Percentiles rank a stretch among this genome's conserved stretches.
Evolutionary conservation across 64 coral and sea anemone genomes (phyloP).

Genomic region (Exaiptasia diaphana): DNA sequence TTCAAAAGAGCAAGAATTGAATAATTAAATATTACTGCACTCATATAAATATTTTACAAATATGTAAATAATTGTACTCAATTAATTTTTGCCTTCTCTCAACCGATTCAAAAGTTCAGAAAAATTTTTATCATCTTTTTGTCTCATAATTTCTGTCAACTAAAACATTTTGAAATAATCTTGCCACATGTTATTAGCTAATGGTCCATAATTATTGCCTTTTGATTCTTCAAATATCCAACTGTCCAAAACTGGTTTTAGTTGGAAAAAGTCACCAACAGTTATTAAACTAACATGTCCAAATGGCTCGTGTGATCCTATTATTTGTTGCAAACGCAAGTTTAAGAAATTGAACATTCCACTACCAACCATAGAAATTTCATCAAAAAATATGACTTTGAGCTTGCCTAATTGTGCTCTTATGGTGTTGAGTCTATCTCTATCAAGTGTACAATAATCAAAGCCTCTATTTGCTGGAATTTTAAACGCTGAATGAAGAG

Average conservation of each 20-base stretch:
- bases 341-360: constrained; percentile 70
- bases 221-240: constrained; percentile 54
- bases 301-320: constrained; percentile 48
- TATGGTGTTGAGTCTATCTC: constrained; percentile 14
- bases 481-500: constrained; percentile 12
- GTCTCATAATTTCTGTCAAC: constrained; percentile 31
- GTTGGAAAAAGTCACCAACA: constrained; percentile 62
- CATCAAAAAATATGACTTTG: constrained; percentile 17
- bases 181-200: constrained; percentile 28
- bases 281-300: constrained; percentile 44
- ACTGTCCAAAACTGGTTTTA: constrained; percentile 54
- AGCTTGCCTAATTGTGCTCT: constrained; percentile 9
- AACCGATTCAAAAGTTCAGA: constrained; percentile 1
- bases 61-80: no score
- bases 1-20: no score
- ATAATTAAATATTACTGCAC: no score
- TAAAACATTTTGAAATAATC: constrained; percentile 11
- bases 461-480: constrained; percentile 19
- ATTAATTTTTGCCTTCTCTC: constrained; percentile 62
- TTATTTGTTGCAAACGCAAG: constrained; percentile 60
- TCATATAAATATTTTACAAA: no score
- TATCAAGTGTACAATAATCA: constrained; percentile 20
- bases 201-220: not conserved
- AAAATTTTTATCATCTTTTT: constrained; percentile 44
- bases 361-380: constrained; percentile 51